A percentile compares a stretch with the other conserved stretches of the same genome.
Conservation (phyloP, 2,888 invertebrate species). For the Pachliopta kotzebuea region DNA sequence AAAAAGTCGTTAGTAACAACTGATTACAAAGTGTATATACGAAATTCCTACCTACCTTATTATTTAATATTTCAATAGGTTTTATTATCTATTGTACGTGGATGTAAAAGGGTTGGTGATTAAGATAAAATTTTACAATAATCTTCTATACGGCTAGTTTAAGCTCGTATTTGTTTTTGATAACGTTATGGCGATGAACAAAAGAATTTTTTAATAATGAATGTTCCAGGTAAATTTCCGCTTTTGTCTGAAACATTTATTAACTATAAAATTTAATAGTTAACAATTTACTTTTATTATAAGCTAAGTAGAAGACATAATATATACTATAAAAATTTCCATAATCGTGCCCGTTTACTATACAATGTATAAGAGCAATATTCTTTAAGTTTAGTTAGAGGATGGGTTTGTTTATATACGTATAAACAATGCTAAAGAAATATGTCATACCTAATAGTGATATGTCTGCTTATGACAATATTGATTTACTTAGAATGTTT, state of each 20-base stretch:
- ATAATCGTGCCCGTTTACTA: too few species aligned
- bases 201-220: constrained; percentile 6
- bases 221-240: neutral
- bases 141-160: neutral
- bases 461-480: too few species aligned
- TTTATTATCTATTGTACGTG: constrained; percentile 8
- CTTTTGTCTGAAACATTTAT: neutral
- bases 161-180: constrained; percentile 4
- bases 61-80: neutral
- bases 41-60: neutral
- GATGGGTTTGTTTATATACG: too few species aligned
- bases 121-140: constrained; percentile 15
- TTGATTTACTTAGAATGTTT: too few species aligned
- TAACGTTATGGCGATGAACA: constrained; percentile 10
- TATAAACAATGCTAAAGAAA: too few species aligned
- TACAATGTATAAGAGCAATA: too few species aligned
- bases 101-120: constrained; percentile 19
- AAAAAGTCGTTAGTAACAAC: too few species aligned
- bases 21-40: neutral
- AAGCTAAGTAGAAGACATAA: neutral
- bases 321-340: too few species aligned
- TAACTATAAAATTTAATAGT: neutral
- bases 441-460: too few species aligned
- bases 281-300: neutral
- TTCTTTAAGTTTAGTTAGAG: too few species aligned